These are phyloP conservation scores for Hipposideros armiger DNA, from an alignment of 2,113 vertebrate species.

Conservation along the genomic window DNA sequence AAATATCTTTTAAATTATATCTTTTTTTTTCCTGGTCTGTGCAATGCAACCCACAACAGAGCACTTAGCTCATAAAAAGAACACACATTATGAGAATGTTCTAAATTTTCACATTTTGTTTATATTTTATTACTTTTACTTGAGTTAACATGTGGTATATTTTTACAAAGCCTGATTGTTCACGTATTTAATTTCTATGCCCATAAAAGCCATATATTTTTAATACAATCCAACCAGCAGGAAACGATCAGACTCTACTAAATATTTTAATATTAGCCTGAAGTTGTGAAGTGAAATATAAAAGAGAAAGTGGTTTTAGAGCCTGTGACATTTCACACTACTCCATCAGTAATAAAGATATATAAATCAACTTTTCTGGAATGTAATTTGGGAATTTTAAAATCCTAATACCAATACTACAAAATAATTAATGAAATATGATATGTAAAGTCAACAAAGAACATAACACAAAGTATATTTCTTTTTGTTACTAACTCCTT, in stretches of 20 bases:
- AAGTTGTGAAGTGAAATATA: conserved; percentile 75
- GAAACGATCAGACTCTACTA: conserved; percentile 80
- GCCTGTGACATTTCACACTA: conserved; percentile 81
- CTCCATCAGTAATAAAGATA: conserved; percentile 72
- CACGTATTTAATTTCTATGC: conserved; percentile 79
- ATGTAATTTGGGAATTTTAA: conserved; percentile 80
- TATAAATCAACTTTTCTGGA: conserved; percentile 78
- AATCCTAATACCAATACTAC: conserved; percentile 73
- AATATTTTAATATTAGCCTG: conserved; percentile 84
- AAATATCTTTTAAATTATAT: conserved; percentile 80
- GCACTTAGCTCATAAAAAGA: conserved; percentile 82
- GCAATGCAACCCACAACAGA: conserved; percentile 80
- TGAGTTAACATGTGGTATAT: conserved; percentile 62
- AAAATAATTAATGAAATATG: conserved; percentile 80
- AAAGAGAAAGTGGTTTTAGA: conserved; percentile 81
- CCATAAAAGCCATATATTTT: conserved; percentile 81
- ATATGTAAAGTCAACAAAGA: conserved; percentile 76
- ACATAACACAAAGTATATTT: conserved; percentile 36
- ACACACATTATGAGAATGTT: conserved; percentile 72
- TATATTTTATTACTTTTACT: conserved; percentile 78
- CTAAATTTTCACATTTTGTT: conserved; percentile 76
- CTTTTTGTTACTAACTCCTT: neutral
- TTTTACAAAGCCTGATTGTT: conserved; percentile 76
- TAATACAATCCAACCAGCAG: conserved; percentile 79
- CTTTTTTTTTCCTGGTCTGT: conserved; percentile 46